Base-by-base conservation (phyloP, 2,888 invertebrate species). In the Cataglyphis rosenhaueri region DNA sequence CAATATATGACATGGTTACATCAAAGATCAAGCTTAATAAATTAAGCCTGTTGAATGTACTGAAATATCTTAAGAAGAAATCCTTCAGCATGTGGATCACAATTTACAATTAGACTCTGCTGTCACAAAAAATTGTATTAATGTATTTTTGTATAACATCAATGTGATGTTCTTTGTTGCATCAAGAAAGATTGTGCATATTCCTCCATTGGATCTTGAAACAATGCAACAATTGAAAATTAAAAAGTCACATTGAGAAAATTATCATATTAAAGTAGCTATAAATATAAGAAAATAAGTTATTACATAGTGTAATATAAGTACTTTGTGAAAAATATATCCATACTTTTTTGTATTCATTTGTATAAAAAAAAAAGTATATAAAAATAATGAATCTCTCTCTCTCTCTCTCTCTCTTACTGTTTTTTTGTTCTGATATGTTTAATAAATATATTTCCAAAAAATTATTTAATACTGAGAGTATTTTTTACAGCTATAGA, bases 111-210 rank as follows among this genome's bases (percentile, higher is more conserved):
- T 96, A 93, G 96, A 96, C 65, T 95, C 96, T 0, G 87, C 94
- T 1, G 44, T 92, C 74, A 93, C 95, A 0, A 96, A 96, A 95
- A 95, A 57, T 95, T 95, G 96, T 93, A 95, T 97, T 89, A 97
- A 96, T 93, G 96, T 97, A n/a, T 96, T 96, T 0, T 94, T 97
- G 0, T 92, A 95, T 32, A 96, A 97, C 92, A 97, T 97, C 29
- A 95, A 96, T 10, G 94, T 96, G 92, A 94, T 97, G 3, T 96
- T 96, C 0, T 94, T 52, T 97, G 1, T 95, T 96, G 87, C 97
- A 97, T 0, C 95, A 95, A 82, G 95, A 92, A 82, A 95, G 95
- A 21, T 87, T 95, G 5, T 91, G 95, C 41, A 10, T 41, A 41
- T 95, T 85, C 95, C 95, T 3, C 64, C 88, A 3, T 87, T 95